Evolutionary conservation across 2,888 invertebrate genomes (phyloP).

Genomic region (Penaeus monodon): DNA sequence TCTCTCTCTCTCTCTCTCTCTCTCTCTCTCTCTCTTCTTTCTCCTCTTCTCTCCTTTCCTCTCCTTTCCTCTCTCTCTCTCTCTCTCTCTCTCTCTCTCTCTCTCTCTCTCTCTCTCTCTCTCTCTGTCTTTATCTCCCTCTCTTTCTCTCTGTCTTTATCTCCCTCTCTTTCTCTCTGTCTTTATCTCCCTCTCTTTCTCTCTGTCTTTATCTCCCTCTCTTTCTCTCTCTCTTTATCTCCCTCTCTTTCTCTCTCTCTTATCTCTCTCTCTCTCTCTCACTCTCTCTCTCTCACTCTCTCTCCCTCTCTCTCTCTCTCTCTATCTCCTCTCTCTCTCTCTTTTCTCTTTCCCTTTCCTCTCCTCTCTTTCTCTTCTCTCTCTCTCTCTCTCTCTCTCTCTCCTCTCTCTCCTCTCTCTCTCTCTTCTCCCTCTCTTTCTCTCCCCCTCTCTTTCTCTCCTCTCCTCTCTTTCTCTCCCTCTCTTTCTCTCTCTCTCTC

Average conservation of each 20-base stretch:
- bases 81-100: neutral
- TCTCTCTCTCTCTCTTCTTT: neutral
- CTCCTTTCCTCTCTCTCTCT: neutral
- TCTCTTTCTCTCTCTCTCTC: no score
- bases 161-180: no score
- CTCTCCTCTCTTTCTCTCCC: no score
- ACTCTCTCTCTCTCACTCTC: no score
- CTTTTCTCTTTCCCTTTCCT: neutral
- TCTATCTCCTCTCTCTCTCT: neutral
- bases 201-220: neutral
- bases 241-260: no score
- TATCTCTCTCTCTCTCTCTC: no score
- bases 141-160: neutral
- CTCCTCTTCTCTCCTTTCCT: neutral
- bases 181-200: neutral
- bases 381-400: no score
- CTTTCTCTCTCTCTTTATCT: neutral
- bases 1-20: slow-evolving; percentile 8
- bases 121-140: neutral
- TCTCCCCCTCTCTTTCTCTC: fast-evolving
- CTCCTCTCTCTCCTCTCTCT: no score
- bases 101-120: neutral
- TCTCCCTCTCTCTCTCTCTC: no score
- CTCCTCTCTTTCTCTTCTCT: neutral
- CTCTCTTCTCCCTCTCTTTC: no score